Evolutionary conservation across 2,113 vertebrate species (phyloP).

Genomic region (Cyphomyrus discorhynchus): DNA sequence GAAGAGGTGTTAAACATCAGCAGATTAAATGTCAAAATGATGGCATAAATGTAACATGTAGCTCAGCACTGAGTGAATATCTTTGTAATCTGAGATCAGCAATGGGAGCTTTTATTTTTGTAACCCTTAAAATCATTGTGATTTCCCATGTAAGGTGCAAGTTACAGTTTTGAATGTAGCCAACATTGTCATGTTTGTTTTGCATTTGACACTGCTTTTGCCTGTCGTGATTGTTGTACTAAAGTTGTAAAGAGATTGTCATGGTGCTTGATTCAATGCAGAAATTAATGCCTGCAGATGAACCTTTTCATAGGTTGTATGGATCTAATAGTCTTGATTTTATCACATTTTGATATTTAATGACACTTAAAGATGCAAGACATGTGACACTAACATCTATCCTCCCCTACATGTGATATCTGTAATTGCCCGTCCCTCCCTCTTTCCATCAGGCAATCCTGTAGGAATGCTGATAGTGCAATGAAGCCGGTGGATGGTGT

Average conservation of each 20-base stretch:
- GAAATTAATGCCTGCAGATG: not conserved
- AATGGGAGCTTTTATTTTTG: not conserved
- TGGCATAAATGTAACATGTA: not conserved
- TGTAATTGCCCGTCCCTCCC: not conserved
- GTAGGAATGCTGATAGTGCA: constrained; percentile 55
- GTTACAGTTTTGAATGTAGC: not conserved
- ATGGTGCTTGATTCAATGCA: not conserved
- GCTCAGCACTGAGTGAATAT: not conserved
- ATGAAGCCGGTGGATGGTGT: constrained; percentile 48
- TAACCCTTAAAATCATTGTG: not conserved
- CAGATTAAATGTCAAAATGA: not conserved
- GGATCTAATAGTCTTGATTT: not conserved
- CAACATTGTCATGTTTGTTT: not conserved
- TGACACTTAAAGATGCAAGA: not conserved
- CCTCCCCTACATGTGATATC: not conserved
- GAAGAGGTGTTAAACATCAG: not conserved
- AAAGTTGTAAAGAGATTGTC: not conserved
- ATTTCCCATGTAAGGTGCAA: not conserved
- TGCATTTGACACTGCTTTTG: not conserved
- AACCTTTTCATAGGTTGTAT: not conserved
- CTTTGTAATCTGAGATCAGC: not conserved
- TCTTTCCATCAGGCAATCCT: constrained; percentile 36
- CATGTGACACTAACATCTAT: not conserved
- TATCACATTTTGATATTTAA: not conserved
- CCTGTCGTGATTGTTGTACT: not conserved